These are phyloP conservation scores for Sphenopsis melanotis DNA, from an alignment of 2,797 vertebrate species.

Conservation along the genomic window DNA sequence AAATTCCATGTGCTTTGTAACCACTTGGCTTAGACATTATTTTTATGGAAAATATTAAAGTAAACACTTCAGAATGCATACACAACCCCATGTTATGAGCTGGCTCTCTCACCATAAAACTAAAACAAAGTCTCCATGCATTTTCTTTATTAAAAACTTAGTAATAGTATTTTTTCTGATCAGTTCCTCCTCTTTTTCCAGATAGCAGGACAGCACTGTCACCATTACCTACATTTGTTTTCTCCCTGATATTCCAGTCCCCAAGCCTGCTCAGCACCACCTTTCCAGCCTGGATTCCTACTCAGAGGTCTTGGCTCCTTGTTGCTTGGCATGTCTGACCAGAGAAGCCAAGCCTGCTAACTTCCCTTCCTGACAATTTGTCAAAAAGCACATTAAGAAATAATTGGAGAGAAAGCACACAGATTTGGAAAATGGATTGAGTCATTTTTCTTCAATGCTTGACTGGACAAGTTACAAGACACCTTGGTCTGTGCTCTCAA, in stretches of 20 bases:
- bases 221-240: background rate
- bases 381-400: constrained; percentile 71
- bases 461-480: constrained; percentile 51
- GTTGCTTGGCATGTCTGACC: background rate
- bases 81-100: background rate
- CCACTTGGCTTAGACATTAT: background rate
- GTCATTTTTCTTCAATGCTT: constrained; percentile 69
- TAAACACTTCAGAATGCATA: background rate
- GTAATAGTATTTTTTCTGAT: background rate
- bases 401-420: constrained; percentile 63
- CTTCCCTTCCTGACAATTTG: constrained; percentile 51
- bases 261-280: background rate
- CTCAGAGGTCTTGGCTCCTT: background rate
- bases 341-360: constrained; percentile 39
- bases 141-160: background rate
- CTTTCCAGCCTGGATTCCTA: background rate
- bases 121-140: background rate
- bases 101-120: background rate
- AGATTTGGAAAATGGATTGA: constrained; percentile 61
- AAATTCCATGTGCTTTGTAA: background rate
- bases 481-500: constrained; percentile 50
- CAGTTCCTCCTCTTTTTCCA: background rate
- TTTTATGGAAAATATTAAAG: background rate
- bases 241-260: background rate
- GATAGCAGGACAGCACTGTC: background rate